phyloP scores from a whole-genome alignment of 2,888 invertebrate species.

The Catonia carolina region DNA sequence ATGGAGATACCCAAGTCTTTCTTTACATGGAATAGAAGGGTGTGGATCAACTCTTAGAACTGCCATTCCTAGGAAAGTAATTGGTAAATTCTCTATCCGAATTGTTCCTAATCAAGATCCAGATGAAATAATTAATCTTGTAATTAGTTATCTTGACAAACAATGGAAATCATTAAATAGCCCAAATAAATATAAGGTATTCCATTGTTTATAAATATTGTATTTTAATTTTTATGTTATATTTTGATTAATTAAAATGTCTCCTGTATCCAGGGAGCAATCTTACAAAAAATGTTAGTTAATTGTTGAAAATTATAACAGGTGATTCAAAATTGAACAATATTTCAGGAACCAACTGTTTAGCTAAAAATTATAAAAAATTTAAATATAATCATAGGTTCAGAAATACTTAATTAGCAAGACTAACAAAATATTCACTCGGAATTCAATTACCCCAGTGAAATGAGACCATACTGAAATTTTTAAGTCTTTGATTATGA shows the following conservation, averaged over 20 bases:
- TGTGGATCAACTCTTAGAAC: slow-evolving; percentile 93
- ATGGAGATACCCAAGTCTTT: slow-evolving; percentile 90
- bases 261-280: neutral
- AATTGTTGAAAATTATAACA: too few species aligned
- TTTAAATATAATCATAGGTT: too few species aligned
- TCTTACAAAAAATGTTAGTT: neutral
- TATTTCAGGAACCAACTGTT: too few species aligned
- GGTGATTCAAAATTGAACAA: too few species aligned
- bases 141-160: slow-evolving; percentile 66
- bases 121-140: slow-evolving; percentile 68
- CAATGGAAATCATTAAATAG: slow-evolving; percentile 72
- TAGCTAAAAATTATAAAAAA: too few species aligned
- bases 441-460: too few species aligned
- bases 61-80: slow-evolving; percentile 87
- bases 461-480: too few species aligned
- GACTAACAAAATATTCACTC: too few species aligned
- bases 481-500: too few species aligned
- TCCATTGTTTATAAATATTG: slow-evolving; percentile 21
- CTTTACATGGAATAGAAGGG: slow-evolving; percentile 92
- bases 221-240: neutral
- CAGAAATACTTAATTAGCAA: too few species aligned
- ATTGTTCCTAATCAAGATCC: slow-evolving; percentile 91
- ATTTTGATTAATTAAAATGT: slow-evolving; percentile 32
- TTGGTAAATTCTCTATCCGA: slow-evolving; percentile 94
- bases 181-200: slow-evolving; percentile 77